Evolutionary conservation across 2,113 vertebrate genomes (phyloP), one percentile per base, ranked within the genome.

Genomic region (Anseranas semipalmata): DNA sequence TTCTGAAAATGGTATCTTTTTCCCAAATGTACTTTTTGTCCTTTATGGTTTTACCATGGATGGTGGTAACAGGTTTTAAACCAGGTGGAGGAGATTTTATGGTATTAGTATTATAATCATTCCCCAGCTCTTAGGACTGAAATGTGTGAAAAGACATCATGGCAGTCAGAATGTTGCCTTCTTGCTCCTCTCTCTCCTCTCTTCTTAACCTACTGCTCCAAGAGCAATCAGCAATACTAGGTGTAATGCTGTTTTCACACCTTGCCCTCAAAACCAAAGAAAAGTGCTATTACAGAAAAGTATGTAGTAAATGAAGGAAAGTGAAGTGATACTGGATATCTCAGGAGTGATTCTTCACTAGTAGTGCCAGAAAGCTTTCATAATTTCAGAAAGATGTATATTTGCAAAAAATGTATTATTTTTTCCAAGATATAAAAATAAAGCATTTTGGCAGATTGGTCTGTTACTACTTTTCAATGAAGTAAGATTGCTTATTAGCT

Each of bases 141-240:
- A 78, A 59, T 59, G 41, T 7, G 4, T 50, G 30, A 41, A 45
- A 41, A 65, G 32, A 7, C 2, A 1, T 27, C 0, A 0, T 6
- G 14, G 58, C 20, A 58, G 62, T 39, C 22, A 14, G 6, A 6
- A 27, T n/a, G 41, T 66, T 90, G 25, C 46, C 41, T 45, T 83
- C 21, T 65, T 74, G 11, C 52, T 78, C 13, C 27, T 53, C 4
- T 52, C 58, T 63, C 30, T 70, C 4, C 13, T 71, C 10, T 68
- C n/a, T 35, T 55, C 22, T 93, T 16, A 58, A 20, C 12, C 41
- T 93, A 46, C 33, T 59, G 63, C n/a, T 65, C 9, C 39, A 22
- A 28, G 43, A 71, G 39, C 6, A 33, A 3, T 58, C 55, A 19
- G 10, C n/a, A 53, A 16, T 48, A n/a, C 13, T 17, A 10, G 15